These are phyloP conservation scores for Sula dactylatra DNA, from an alignment of 2,113 vertebrate genomes.

Conservation along the genomic window DNA sequence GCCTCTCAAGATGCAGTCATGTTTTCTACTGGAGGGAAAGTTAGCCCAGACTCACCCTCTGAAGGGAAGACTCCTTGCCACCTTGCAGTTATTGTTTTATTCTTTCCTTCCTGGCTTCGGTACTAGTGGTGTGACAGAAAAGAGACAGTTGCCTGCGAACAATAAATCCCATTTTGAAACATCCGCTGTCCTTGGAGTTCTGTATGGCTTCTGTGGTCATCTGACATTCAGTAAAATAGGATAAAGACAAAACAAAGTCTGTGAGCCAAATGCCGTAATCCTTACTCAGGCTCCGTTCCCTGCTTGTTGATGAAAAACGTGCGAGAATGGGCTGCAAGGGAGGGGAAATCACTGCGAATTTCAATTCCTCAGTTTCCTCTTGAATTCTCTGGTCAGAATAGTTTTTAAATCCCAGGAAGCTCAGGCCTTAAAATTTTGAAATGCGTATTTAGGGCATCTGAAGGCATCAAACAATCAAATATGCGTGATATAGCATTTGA, in stretches of 20 bases:
- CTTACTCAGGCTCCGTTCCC: not conserved
- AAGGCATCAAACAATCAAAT: not conserved
- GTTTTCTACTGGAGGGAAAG: not conserved
- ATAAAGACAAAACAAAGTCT: slow-evolving; percentile 37
- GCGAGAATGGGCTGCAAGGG: not conserved
- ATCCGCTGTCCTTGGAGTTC: not conserved
- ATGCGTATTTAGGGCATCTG: not conserved
- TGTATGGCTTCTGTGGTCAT: not conserved
- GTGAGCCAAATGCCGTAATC: not conserved
- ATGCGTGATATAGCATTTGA: not conserved
- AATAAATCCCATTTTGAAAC: not conserved
- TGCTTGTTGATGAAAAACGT: not conserved
- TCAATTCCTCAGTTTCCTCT: not conserved
- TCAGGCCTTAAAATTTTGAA: not conserved
- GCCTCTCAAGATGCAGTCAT: not conserved
- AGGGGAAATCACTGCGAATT: not conserved
- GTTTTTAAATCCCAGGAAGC: not conserved
- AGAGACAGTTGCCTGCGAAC: not conserved
- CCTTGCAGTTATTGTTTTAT: not conserved
- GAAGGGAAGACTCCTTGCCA: not conserved
- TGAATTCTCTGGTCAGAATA: not conserved
- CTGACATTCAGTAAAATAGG: not conserved
- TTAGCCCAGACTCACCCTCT: not conserved
- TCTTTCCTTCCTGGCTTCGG: not conserved
- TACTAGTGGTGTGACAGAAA: not conserved